phyloP scores from a whole-genome alignment of 2,888 invertebrate genomes.

The Aphodius sticticus region DNA sequence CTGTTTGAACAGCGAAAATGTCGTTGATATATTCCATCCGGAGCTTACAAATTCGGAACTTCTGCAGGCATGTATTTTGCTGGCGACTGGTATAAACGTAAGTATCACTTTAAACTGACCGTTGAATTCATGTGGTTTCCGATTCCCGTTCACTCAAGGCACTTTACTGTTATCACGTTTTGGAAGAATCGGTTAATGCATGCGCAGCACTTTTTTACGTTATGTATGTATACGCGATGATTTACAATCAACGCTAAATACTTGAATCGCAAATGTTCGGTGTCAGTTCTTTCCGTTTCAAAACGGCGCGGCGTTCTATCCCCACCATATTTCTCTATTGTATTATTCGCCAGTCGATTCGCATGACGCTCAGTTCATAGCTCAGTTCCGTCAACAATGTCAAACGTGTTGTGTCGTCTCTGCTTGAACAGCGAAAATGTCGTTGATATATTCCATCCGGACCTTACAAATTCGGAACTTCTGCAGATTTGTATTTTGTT shows the following conservation, averaged over 20 bases:
- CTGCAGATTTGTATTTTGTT: constrained; percentile 6
- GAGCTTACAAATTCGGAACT: constrained; percentile 26
- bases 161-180: no score
- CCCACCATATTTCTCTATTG: no score
- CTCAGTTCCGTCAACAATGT: not conserved
- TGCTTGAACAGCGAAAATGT: constrained; percentile 13
- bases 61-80: constrained; percentile 29
- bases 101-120: constrained; percentile 11
- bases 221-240: not conserved
- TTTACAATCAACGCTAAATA: not conserved
- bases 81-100: constrained; percentile 34
- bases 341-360: no score
- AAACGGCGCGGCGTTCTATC: no score
- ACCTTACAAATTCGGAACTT: not conserved
- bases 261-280: no score
- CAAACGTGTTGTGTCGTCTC: constrained; percentile 4
- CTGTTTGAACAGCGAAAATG: constrained; percentile 28
- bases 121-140: no score
- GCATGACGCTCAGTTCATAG: not conserved
- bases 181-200: not conserved
- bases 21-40: constrained; percentile 31
- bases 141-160: no score
- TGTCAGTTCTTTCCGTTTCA: no score
- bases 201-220: not conserved
- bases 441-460: constrained; percentile 16